phyloP scores from a whole-genome alignment of 2,797 vertebrate species.

The Austrolebias charrua region DNA sequence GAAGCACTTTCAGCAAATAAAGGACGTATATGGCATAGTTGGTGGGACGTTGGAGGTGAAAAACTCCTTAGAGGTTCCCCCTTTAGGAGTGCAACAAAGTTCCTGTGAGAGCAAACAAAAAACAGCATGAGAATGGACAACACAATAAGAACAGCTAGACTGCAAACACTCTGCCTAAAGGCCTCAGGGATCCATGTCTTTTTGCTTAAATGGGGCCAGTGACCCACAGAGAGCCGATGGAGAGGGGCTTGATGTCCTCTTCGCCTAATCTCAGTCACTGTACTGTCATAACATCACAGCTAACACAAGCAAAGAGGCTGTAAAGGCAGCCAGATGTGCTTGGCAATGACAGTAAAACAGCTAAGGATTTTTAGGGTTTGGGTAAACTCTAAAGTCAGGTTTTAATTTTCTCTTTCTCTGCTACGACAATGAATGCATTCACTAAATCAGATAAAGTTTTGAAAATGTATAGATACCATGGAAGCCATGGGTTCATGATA shows the following conservation, averaged over 20 bases:
- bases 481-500: slow-evolving; percentile 3
- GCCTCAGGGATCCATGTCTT: slow-evolving; percentile 29
- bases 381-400: neutral
- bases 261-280: slow-evolving; percentile 54
- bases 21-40: slow-evolving; percentile 1
- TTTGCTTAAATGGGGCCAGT: slow-evolving; percentile 49
- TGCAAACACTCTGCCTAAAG: slow-evolving; percentile 37
- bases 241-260: slow-evolving; percentile 42
- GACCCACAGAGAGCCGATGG: slow-evolving; percentile 47
- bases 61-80: slow-evolving; percentile 27
- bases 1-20: slow-evolving; percentile 18
- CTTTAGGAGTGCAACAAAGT: slow-evolving; percentile 28
- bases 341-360: slow-evolving; percentile 5
- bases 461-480: neutral
- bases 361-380: neutral
- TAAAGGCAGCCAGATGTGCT: slow-evolving; percentile 70
- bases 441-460: neutral
- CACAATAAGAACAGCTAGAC: slow-evolving; percentile 45
- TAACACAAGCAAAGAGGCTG: slow-evolving; percentile 55
- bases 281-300: slow-evolving; percentile 71
- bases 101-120: slow-evolving; percentile 61
- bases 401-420: neutral
- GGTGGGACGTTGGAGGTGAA: slow-evolving; percentile 18
- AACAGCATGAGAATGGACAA: slow-evolving; percentile 25
- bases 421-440: neutral